These are phyloP conservation scores for Drosophila kikkawai DNA, from an alignment of 1,140 invertebrate species.

Conservation along the genomic window DNA sequence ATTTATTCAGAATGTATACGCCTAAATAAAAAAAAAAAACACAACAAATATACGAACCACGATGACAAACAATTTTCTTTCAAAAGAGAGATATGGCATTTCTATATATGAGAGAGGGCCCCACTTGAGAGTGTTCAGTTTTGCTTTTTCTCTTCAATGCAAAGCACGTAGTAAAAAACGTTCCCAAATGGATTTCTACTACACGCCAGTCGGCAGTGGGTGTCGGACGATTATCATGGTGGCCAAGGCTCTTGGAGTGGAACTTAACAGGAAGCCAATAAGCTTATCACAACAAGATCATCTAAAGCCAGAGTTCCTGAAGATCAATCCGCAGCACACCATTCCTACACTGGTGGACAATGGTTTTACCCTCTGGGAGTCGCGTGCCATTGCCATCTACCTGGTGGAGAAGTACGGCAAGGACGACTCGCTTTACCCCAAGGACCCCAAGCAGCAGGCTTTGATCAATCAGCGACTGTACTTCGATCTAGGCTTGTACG, in stretches of 20 bases:
- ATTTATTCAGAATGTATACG: background rate
- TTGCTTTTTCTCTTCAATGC: background rate
- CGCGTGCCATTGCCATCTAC: constrained; percentile 71
- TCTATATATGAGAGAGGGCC: constrained; percentile 7
- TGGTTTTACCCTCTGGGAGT: constrained; percentile 64
- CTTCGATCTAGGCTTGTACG: constrained; percentile 86
- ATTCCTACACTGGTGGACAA: constrained; percentile 69
- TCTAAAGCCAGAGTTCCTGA: constrained; percentile 87
- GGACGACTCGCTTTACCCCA: constrained; percentile 86
- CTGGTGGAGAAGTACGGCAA: constrained; percentile 71
- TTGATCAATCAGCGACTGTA: constrained; percentile 80
- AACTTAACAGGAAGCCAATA: constrained; percentile 84
- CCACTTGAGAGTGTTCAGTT: constrained; percentile 1
- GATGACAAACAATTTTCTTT: background rate
- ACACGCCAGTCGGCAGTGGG: constrained; percentile 60
- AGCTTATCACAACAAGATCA: constrained; percentile 88
- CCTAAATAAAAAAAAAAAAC: background rate
- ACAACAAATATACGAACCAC: background rate
- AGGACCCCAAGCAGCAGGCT: constrained; percentile 73
- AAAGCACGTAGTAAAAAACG: background rate
- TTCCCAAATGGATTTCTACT: constrained; percentile 51
- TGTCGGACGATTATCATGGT: constrained; percentile 84
- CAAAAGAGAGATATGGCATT: constrained; percentile 1
- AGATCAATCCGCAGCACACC: constrained; percentile 82
- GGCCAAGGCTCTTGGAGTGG: constrained; percentile 84